These are phyloP conservation scores for Xanthia togata DNA, from an alignment of 2,888 invertebrate genomes.

Conservation along the genomic window DNA sequence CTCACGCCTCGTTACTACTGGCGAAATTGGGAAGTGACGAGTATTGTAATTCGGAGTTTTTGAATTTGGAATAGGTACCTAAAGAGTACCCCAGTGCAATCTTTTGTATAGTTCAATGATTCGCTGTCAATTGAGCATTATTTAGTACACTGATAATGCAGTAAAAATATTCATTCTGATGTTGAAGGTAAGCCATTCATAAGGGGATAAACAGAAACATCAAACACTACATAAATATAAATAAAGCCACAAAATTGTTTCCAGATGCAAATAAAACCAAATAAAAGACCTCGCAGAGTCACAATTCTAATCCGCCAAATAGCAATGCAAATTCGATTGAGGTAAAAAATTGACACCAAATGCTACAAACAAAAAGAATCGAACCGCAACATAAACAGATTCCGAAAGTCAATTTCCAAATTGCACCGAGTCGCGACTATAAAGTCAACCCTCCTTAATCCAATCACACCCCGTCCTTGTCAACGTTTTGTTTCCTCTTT, in stretches of 20 bases:
- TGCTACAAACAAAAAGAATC: constrained; percentile 80
- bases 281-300: constrained; percentile 46
- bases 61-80: constrained; percentile 23
- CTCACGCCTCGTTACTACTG: constrained; percentile 71
- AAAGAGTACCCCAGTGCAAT: background rate
- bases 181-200: background rate
- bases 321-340: constrained; percentile 76
- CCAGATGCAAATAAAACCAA: constrained; percentile 59
- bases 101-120: background rate
- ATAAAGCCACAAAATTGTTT: constrained; percentile 26
- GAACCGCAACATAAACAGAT: constrained; percentile 86
- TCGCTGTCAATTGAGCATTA: background rate
- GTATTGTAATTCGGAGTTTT: constrained; percentile 45
- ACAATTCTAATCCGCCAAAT: constrained; percentile 76
- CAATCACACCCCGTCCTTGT: constrained; percentile 89
- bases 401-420: constrained; percentile 89
- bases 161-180: background rate
- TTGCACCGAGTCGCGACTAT: constrained; percentile 86
- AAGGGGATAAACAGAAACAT: constrained; percentile 7
- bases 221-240: constrained; percentile 21
- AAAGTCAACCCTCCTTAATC: constrained; percentile 90
- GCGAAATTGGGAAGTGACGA: constrained; percentile 43
- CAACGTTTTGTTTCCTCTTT: constrained; percentile 89
- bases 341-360: constrained; percentile 83
- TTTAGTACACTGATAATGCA: background rate